Evolutionary conservation across 2,113 vertebrate species (phyloP).

Genomic region (Hippocampus zosterae): DNA sequence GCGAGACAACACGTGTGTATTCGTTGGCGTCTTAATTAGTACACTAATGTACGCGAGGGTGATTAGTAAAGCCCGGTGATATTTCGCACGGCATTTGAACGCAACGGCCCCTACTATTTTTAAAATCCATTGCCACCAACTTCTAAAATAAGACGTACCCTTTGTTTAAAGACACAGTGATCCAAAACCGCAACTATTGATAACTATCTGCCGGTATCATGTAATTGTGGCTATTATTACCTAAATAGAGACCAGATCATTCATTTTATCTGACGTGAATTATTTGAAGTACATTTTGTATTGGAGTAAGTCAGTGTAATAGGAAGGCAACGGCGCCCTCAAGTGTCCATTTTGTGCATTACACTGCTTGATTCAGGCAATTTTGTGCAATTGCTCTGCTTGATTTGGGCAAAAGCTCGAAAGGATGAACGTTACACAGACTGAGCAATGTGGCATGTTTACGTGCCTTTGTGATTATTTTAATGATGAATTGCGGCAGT

Average conservation of each 20-base stretch:
- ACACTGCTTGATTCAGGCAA: neutral
- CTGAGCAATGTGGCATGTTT: neutral
- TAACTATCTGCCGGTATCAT: neutral
- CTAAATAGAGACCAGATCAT: neutral
- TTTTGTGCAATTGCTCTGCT: neutral
- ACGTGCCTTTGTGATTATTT: neutral
- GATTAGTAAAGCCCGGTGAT: neutral
- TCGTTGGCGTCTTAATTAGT: neutral
- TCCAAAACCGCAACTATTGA: neutral
- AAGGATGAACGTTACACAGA: neutral
- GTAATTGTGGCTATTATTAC: neutral
- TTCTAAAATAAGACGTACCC: neutral
- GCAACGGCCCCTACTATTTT: neutral
- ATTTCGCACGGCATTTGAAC: neutral
- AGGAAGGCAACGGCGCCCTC: neutral
- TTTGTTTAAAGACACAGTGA: neutral
- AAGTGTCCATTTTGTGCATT: neutral
- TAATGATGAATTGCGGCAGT: neutral
- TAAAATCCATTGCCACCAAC: neutral
- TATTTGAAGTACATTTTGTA: too few species aligned
- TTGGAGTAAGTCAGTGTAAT: neutral
- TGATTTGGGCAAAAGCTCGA: neutral
- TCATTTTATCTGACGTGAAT: neutral
- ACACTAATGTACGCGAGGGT: neutral
- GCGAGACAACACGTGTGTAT: neutral